phyloP scores from a whole-genome alignment of 2,888 invertebrate species.

The Meiosimyza platycephala region DNA sequence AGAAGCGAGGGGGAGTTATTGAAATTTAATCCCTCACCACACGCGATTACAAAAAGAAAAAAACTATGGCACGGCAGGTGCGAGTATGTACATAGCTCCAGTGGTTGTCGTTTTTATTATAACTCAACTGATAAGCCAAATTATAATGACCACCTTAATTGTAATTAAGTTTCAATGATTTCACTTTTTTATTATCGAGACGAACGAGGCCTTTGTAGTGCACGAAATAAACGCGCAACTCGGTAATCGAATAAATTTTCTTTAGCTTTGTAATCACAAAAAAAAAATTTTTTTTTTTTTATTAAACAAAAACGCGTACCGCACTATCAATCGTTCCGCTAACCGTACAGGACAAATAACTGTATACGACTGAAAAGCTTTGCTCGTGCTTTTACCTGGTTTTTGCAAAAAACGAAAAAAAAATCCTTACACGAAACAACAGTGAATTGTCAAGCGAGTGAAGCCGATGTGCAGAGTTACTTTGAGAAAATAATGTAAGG shows the following conservation, averaged over 20 bases:
- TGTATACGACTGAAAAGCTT: constrained; percentile 65
- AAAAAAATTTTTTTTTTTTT: too few relatives aligned
- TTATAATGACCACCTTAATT: constrained; percentile 4
- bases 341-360: constrained; percentile 64
- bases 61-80: not conserved
- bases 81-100: not conserved
- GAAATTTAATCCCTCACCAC: not conserved
- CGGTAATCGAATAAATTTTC: too few relatives aligned
- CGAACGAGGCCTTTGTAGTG: not conserved
- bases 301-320: constrained; percentile 21
- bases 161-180: constrained; percentile 15
- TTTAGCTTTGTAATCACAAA: too few relatives aligned
- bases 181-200: not conserved
- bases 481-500: too few relatives aligned
- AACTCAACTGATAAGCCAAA: constrained; percentile 3
- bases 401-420: constrained; percentile 49
- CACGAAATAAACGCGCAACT: not conserved
- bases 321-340: constrained; percentile 20
- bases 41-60: too few relatives aligned
- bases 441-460: too few relatives aligned
- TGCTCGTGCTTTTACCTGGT: constrained; percentile 60
- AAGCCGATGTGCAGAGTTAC: too few relatives aligned
- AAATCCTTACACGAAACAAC: too few relatives aligned
- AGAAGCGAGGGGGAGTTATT: too few relatives aligned
- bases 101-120: not conserved